Base-by-base conservation (phyloP, 1,140 invertebrate species). In the Arctopsyche grandis region DNA sequence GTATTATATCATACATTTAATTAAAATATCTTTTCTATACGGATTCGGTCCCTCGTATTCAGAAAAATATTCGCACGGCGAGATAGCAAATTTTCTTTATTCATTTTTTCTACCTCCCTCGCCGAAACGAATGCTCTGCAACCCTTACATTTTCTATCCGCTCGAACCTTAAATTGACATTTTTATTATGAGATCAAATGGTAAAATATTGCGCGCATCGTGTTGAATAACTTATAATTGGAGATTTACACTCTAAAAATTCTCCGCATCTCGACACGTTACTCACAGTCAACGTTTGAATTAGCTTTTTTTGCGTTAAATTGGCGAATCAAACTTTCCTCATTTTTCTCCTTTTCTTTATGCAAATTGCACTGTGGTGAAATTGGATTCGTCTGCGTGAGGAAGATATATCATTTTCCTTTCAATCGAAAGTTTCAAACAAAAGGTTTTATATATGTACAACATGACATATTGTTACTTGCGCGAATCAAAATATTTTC, bases 111-210 rank as follows among this genome's bases (percentile, higher is more conserved):
- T 22, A 5, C 63, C 22, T 12, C 24, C 14, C 16, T 52, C 48
- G 10, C 48, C 3, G 3, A 66, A 66, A 66, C 12, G 9, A 12
- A 66, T 12, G 19, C 21, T 66, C n/a, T 14, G 22, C 63, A 29
- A 29, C 63, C 21, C 63, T 29, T 29, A 29, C 21, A 66, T 66
- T 66, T 66, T 26, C 21, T 66, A 9, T 26, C 5, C 22, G 21
- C 21, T 26, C 22, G 63, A 66, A 66, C 26, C 63, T 66, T 22
- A 66, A 66, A 66, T 66, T 66, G 63, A 66, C 63, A 66, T 24
- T 12, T 66, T 66, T 66, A 66, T 66, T 66, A 66, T 29, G 14
- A 26, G 63, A 26, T 22, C 63, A 29, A 66, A 66, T 26, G 21
- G 24, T 4, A 26, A 66, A 66, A 66, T 66, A 66, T 66, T 66